phyloP scores from a whole-genome alignment of 1,140 invertebrate species.

The Anadara kagoshimensis region DNA sequence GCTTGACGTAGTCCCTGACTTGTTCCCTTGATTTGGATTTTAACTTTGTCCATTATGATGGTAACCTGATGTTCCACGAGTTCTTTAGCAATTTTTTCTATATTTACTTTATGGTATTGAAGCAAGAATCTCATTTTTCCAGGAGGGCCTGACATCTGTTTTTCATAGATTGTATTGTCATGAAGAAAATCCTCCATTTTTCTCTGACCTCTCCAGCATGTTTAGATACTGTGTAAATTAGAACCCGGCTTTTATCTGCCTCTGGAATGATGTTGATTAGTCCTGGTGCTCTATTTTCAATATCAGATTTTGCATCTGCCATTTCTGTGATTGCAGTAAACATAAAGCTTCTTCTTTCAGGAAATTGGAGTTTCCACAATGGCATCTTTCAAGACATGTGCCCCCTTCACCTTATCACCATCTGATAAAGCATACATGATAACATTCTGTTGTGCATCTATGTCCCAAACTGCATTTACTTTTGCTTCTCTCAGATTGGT shows the following conservation, averaged over 20 bases:
- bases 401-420: slow-evolving; percentile 21
- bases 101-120: not conserved
- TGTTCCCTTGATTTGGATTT: slow-evolving; percentile 30
- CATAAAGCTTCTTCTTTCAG: slow-evolving; percentile 8
- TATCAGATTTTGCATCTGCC: slow-evolving; percentile 8
- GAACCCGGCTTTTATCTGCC: not conserved
- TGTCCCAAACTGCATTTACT: slow-evolving; percentile 38
- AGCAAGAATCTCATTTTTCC: slow-evolving; percentile 23
- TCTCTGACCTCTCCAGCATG: slow-evolving; percentile 21
- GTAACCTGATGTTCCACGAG: slow-evolving; percentile 15
- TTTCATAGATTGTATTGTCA: slow-evolving; percentile 27
- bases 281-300: not conserved
- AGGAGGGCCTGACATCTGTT: slow-evolving; percentile 10
- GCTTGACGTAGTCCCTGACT: slow-evolving; percentile 21
- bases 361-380: slow-evolving; percentile 30
- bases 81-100: slow-evolving; percentile 8
- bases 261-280: not conserved
- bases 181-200: slow-evolving; percentile 31
- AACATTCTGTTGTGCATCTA: slow-evolving; percentile 15
- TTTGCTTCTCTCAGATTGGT: slow-evolving; percentile 30
- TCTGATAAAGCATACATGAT: slow-evolving; percentile 33
- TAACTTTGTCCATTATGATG: slow-evolving; percentile 5
- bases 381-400: slow-evolving; percentile 20
- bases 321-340: slow-evolving; percentile 21
- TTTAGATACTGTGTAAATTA: slow-evolving; percentile 7